These are phyloP conservation scores for Mnemiopsis leidyi DNA, from an alignment of 37 sponge, comb jelly and placozoan species.

Conservation along the genomic window DNA sequence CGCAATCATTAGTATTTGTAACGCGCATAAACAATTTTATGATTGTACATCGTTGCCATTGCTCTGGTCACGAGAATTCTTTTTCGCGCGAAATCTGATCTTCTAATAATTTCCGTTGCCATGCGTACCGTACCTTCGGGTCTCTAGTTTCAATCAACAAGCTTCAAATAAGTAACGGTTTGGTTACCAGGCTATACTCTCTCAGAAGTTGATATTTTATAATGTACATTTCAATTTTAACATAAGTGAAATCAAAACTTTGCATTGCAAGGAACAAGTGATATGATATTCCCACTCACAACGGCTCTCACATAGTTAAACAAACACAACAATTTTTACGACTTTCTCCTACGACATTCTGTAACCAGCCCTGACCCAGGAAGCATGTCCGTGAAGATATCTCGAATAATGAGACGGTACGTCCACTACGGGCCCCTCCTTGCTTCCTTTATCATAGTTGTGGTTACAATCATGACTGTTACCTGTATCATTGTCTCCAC, in stretches of 20 bases:
- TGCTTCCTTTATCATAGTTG: conserved; percentile 32
- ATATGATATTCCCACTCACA: no score
- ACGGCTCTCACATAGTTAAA: no score
- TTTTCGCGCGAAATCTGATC: neutral
- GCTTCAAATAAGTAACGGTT: no score
- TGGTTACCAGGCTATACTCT: no score
- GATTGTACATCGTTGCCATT: neutral
- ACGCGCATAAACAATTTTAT: neutral
- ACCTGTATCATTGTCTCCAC: conserved; percentile 23
- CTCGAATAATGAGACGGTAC: neutral
- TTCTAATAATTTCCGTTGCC: neutral
- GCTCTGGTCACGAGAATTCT: neutral
- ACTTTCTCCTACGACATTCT: no score
- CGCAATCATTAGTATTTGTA: no score
- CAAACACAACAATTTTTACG: no score
- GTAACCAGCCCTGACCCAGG: no score
- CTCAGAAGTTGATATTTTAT: no score
- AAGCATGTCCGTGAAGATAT: neutral
- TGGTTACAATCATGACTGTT: conserved; percentile 46
- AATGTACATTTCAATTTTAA: no score
- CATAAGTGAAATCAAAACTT: no score
- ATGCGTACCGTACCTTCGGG: neutral
- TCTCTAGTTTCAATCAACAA: neutral
- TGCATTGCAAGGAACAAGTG: no score
- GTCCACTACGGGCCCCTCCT: conserved; percentile 45